Percentiles rank a stretch among this genome's conserved stretches.
Evolutionary conservation across 2,888 invertebrate species (phyloP).

Genomic region (Schizotus pectinicornis): DNA sequence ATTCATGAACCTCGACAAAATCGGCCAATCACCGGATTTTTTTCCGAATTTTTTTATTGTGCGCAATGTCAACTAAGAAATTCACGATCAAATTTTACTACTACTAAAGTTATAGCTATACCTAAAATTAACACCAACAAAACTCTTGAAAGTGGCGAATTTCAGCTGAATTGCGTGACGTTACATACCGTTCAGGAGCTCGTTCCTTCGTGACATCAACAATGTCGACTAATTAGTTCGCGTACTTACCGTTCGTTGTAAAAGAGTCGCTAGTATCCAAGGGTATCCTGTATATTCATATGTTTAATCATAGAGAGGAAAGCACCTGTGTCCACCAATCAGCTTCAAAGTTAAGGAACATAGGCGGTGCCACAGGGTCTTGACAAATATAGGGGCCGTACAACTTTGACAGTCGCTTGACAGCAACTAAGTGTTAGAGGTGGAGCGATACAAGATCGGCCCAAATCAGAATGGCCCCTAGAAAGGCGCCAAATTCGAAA

Average conservation of each 20-base stretch:
- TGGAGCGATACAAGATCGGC: constrained; percentile 57
- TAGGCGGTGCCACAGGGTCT: constrained; percentile 56
- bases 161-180: constrained; percentile 8
- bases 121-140: no score
- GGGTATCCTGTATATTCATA: constrained; percentile 41
- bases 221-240: constrained; percentile 53
- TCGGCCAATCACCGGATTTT: neutral
- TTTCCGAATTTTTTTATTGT: neutral
- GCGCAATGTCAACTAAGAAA: no score
- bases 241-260: constrained; percentile 43
- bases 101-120: no score
- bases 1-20: neutral
- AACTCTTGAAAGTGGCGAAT: neutral
- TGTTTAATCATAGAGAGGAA: constrained; percentile 54
- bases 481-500: constrained; percentile 55
- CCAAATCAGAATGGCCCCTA: constrained; percentile 59
- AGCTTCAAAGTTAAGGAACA: constrained; percentile 45
- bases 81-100: no score
- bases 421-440: constrained; percentile 60
- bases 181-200: constrained; percentile 22
- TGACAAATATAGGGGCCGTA: constrained; percentile 59
- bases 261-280: constrained; percentile 56
- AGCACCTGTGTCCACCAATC: constrained; percentile 55
- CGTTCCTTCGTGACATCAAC: constrained; percentile 38
- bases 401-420: constrained; percentile 58